A percentile compares a stretch with the other conserved stretches of the same genome.
Evolutionary conservation across 2,113 vertebrate genomes (phyloP).

Genomic region (Madoqua kirkii): DNA sequence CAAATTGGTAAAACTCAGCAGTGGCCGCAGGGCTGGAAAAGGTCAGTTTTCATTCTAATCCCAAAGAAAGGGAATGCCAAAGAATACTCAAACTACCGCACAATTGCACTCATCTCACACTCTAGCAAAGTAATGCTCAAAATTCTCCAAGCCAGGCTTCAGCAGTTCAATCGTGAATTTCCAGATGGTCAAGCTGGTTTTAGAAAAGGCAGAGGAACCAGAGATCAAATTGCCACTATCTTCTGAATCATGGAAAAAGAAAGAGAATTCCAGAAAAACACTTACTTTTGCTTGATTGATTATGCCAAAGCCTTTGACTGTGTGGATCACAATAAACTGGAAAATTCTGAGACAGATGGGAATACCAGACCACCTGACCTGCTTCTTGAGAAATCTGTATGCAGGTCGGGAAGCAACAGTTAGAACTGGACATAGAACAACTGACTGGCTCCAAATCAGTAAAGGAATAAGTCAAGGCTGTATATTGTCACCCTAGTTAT

Average conservation of each 20-base stretch:
- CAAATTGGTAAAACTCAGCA: not conserved
- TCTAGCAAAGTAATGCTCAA: not conserved
- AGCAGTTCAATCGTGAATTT: not conserved
- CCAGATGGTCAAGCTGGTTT: not conserved
- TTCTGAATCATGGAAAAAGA: not conserved
- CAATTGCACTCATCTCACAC: not conserved
- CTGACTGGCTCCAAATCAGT: not conserved
- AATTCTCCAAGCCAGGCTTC: not conserved
- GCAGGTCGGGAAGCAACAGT: not conserved
- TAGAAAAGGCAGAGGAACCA: not conserved
- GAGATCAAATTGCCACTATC: not conserved
- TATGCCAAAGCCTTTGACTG: not conserved
- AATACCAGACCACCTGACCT: not conserved
- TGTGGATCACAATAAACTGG: not conserved
- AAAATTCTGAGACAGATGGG: not conserved
- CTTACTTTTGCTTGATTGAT: not conserved
- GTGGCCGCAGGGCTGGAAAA: not conserved
- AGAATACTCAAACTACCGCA: not conserved
- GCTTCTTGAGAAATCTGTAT: not conserved
- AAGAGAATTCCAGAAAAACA: not conserved
- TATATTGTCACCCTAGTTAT: not conserved
- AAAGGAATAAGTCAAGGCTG: accelerated
- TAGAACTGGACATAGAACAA: not conserved
- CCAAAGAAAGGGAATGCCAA: not conserved
- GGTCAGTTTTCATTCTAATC: not conserved